Percentiles rank a stretch among this genome's conserved stretches.
Conservation (phyloP, 2,888 invertebrate genomes). For the Scaptomyza cyrtandrae region DNA sequence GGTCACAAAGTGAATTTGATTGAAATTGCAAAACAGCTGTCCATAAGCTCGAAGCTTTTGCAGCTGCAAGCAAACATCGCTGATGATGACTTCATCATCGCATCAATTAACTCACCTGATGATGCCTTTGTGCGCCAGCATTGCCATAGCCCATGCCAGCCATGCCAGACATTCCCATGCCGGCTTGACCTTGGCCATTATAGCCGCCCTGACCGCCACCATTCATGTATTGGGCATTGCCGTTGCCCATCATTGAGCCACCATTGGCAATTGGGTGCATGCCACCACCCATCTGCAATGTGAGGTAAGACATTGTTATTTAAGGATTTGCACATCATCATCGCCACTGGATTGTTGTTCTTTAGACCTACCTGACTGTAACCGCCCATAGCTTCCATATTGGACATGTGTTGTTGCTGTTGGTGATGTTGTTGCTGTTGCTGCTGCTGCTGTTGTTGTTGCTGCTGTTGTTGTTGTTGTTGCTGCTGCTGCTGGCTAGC, state of each 20-base stretch:
- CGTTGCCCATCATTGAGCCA: conserved; percentile 76
- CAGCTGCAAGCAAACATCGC: conserved; percentile 27
- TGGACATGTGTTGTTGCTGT: conserved; percentile 72
- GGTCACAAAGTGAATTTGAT: conserved; percentile 37
- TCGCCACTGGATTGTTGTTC: background rate
- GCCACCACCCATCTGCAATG: conserved; percentile 81
- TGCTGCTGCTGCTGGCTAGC: conserved; percentile 69
- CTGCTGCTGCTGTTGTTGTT: conserved; percentile 76
- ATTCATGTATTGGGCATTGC: conserved; percentile 82
- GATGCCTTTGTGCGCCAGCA: conserved; percentile 82
- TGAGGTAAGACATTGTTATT: background rate
- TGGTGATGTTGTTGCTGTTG: conserved; percentile 74
- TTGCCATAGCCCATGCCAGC: conserved; percentile 77
- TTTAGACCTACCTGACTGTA: conserved; percentile 83
- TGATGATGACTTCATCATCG: conserved; percentile 38
- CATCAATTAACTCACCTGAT: conserved; percentile 82
- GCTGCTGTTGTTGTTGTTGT: conserved; percentile 63
- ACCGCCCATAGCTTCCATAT: conserved; percentile 84
- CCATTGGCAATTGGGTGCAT: conserved; percentile 81
- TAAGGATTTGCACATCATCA: background rate
- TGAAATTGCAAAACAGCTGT: conserved; percentile 42
- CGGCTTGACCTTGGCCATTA: conserved; percentile 62
- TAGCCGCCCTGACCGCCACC: conserved; percentile 75
- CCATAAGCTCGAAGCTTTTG: conserved; percentile 16
- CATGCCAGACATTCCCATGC: conserved; percentile 82